These are phyloP conservation scores for Halotydeus destructor DNA, from an alignment of 1,140 invertebrate genomes.

Conservation along the genomic window DNA sequence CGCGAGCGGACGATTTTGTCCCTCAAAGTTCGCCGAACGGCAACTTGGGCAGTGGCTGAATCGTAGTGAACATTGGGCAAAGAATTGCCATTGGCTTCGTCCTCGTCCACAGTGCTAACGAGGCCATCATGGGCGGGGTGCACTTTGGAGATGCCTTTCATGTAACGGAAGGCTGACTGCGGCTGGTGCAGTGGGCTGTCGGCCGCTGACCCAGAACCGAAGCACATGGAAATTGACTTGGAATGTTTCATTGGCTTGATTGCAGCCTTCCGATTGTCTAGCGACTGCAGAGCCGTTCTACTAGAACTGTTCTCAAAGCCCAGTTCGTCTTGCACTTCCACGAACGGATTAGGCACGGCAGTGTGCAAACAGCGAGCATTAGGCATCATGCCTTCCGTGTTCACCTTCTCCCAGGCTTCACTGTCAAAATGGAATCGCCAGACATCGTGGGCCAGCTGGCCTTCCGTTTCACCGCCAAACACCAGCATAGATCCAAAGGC, in stretches of 20 bases:
- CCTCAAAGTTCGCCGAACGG: no score
- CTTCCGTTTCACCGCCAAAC: conserved; percentile 55
- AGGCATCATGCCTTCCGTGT: conserved; percentile 42
- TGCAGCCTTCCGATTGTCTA: conserved; percentile 5
- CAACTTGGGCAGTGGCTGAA: background rate
- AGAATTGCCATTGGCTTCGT: background rate
- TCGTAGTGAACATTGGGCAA: background rate
- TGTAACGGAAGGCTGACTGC: no score
- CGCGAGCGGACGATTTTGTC: background rate
- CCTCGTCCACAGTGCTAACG: background rate
- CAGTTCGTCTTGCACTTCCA: no score
- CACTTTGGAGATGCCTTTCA: no score
- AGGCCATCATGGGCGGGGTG: background rate
- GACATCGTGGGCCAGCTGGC: conserved; percentile 48
- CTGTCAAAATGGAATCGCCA: conserved; percentile 68
- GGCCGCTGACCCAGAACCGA: conserved; percentile 12
- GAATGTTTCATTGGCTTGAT: conserved; percentile 15
- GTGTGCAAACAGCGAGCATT: conserved; percentile 40
- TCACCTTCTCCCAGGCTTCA: conserved; percentile 51
- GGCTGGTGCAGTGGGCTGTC: conserved; percentile 3
- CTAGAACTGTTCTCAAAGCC: background rate
- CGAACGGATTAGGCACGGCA: conserved; percentile 19
- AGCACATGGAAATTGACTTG: conserved; percentile 19
- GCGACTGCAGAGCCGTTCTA: background rate
- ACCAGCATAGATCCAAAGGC: conserved; percentile 56